phyloP scores from a whole-genome alignment of 1,140 invertebrate species.

The Eumeta japonica region DNA sequence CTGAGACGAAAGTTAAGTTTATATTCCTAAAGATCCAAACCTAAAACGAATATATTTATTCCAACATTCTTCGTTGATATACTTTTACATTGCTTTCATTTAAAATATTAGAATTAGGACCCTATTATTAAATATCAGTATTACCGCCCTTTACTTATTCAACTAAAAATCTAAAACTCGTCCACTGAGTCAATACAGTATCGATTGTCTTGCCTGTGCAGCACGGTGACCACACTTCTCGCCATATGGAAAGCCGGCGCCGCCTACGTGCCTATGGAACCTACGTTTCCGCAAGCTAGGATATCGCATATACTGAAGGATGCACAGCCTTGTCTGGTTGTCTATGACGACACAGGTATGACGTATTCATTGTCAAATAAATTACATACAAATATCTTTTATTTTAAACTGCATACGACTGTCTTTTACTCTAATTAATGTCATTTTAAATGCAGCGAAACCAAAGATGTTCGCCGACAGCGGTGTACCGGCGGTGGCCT shows the following conservation, averaged over 20 bases:
- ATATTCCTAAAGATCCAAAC: no score
- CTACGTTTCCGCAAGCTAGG: constrained; percentile 70
- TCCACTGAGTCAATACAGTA: no score
- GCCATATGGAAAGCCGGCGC: constrained; percentile 79
- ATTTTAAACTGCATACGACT: no score
- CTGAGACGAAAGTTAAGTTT: no score
- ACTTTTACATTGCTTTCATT: no score
- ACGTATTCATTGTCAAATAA: neutral
- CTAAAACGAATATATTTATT: no score
- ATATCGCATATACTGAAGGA: constrained; percentile 77
- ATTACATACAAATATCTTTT: neutral
- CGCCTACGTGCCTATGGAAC: constrained; percentile 80
- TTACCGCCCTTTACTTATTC: no score
- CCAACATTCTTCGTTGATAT: no score
- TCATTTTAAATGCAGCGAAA: constrained; percentile 40
- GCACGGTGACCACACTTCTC: constrained; percentile 67
- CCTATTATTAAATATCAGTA: no score
- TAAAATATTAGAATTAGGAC: no score
- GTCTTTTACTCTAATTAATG: no score
- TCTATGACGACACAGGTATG: constrained; percentile 64
- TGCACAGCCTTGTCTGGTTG: constrained; percentile 67
- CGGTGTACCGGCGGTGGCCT: constrained; percentile 42
- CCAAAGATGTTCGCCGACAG: constrained; percentile 36
- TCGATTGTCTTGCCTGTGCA: constrained; percentile 27
- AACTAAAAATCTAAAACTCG: no score